Conservation (phyloP, 1,140 invertebrate species). For the Drosophila kepulauana region DNA sequence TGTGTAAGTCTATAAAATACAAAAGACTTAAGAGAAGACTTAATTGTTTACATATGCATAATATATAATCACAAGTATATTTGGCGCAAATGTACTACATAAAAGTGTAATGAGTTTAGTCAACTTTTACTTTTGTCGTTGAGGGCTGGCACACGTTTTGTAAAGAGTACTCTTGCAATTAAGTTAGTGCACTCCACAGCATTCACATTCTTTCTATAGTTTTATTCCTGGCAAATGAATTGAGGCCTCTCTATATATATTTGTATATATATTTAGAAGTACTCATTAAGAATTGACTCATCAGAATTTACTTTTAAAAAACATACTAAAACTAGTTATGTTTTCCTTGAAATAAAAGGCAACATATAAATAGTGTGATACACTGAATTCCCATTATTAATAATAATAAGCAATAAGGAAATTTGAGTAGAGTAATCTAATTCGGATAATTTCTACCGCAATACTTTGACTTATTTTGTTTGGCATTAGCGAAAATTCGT, state of each 20-base stretch:
- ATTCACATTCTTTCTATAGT: constrained; percentile 2
- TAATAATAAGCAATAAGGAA: not conserved
- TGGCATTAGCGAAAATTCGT: not conserved
- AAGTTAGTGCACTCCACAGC: not conserved
- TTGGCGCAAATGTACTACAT: not conserved
- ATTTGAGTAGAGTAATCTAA: not conserved
- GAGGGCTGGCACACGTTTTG: not conserved
- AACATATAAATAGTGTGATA: too few relatives aligned
- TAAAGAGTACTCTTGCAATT: not conserved
- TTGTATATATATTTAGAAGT: not conserved
- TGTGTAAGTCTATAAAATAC: not conserved
- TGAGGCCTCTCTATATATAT: not conserved
- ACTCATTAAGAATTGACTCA: not conserved
- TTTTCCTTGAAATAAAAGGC: too few relatives aligned
- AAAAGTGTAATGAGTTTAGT: constrained; percentile 3
- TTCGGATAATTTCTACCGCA: not conserved
- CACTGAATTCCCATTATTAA: too few relatives aligned
- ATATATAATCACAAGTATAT: not conserved
- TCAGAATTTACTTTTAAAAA: too few relatives aligned
- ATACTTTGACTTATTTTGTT: not conserved
- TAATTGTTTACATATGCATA: not conserved
- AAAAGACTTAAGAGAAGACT: not conserved
- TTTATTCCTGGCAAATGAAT: not conserved
- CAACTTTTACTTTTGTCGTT: constrained; percentile 13
- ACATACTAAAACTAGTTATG: too few relatives aligned